These are phyloP conservation scores for Xanthia togata DNA, from an alignment of 2,888 invertebrate species.

Conservation along the genomic window DNA sequence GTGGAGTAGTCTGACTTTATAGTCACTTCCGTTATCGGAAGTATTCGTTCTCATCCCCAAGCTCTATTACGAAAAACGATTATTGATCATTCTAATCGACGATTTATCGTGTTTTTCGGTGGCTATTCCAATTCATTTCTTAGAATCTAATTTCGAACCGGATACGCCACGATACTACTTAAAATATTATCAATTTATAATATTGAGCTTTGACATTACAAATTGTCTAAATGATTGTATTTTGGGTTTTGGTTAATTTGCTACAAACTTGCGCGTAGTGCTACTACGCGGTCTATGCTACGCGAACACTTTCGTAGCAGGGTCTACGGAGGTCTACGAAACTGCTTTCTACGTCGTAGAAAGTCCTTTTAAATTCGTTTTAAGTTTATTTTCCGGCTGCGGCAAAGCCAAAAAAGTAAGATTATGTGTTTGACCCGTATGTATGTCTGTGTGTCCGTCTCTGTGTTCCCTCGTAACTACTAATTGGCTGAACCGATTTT, in stretches of 20 bases:
- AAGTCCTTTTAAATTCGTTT: neutral
- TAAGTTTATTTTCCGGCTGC: neutral
- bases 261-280: neutral
- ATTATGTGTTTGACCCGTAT: too few relatives aligned
- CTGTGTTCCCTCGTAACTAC: too few relatives aligned
- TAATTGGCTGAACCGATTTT: too few relatives aligned
- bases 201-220: neutral
- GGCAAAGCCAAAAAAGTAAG: too few relatives aligned
- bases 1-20: neutral
- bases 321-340: constrained; percentile 24
- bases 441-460: too few relatives aligned
- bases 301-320: constrained; percentile 11
- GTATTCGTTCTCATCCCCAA: neutral
- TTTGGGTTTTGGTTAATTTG: neutral
- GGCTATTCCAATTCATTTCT: neutral
- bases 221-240: neutral
- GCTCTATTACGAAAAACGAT: neutral
- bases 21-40: too few relatives aligned
- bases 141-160: neutral
- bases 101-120: neutral
- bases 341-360: neutral
- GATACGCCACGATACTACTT: neutral
- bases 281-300: constrained; percentile 13
- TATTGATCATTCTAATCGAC: neutral
- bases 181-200: neutral